Base-by-base conservation (phyloP, 53 echinoderm and acorn worm species). In the Patiria pectinifera region DNA sequence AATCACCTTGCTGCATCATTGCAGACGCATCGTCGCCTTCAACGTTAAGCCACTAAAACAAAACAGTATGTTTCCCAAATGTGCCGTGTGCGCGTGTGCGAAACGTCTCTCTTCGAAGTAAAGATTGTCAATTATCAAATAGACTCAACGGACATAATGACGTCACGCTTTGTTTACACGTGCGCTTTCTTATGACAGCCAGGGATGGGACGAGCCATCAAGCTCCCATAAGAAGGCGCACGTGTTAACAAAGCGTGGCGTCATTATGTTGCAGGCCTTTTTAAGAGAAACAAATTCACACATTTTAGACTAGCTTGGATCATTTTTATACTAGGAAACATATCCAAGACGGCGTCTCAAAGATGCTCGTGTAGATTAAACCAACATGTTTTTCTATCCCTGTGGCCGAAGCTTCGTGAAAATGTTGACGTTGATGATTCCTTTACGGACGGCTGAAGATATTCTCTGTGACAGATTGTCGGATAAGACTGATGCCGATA, bases 1-100 rank as follows among this genome's bases (percentile, higher is more conserved):
- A 80, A 90, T 90, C 90, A 69, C 90, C 47, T 90, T 78, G 43
- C 89, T 79, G 89, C 90, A 90, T 90, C 90, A 81, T 81, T 90
- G 81, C 48, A 90, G 82, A 66, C 80, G 90, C 90, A 43, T 25
- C 81, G 69, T 82, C 90, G 69, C 90, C 81, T 79, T 45, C 24
- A 47, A 46, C 46, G 80, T 79, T 18, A 79, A 13, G 48, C 80
- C 80, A 79, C 4, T 4, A 45, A 45, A 45, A 79, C 16, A 14
- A 11, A 45, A 19, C 45, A 45, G 7, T 3, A 45, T 47, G 80
- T 79, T 46, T 47, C 45, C 47, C 80, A 12, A 14, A 19, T 46
- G 12, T 14, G 3, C 66, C 10, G 66, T 11, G 13, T 18, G 35
- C 35, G 35, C 35, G 35, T 35, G 35, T 35, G 35, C 35, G 35